Evolutionary conservation across 92 coral and sea anemone genomes (phyloP).

Genomic region (Heteractis magnifica): DNA sequence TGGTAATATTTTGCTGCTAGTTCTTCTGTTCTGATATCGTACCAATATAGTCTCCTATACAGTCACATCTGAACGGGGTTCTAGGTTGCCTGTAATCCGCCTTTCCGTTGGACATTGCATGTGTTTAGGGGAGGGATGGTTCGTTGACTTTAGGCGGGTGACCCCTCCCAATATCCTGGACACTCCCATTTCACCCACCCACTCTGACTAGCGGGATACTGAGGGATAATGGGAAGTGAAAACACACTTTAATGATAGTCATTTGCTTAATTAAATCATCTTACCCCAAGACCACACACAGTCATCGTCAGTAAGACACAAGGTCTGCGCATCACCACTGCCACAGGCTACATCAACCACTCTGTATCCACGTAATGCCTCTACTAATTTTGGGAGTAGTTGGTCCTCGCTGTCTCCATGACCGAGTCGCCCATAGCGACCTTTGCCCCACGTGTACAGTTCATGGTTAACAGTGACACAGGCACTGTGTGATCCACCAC

Average conservation of each 20-base stretch:
- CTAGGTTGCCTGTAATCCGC: too few species aligned
- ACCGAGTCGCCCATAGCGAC: conserved; percentile 95
- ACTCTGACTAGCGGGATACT: too few species aligned
- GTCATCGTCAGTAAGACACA: conserved; percentile 93
- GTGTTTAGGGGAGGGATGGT: too few species aligned
- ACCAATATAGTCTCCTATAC: too few species aligned
- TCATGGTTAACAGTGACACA: conserved; percentile 80
- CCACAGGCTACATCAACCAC: conserved; percentile 97
- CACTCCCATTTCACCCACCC: too few species aligned
- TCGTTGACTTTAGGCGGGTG: too few species aligned
- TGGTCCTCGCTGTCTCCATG: conserved; percentile 98
- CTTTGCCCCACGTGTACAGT: conserved; percentile 97
- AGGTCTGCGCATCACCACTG: conserved; percentile 99
- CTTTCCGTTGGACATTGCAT: too few species aligned
- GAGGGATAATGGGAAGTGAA: too few species aligned
- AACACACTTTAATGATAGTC: not conserved
- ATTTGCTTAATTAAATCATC: not conserved
- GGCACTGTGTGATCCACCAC: conserved; percentile 98
- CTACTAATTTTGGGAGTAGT: conserved; percentile 83
- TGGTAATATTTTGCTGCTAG: too few species aligned
- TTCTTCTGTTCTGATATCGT: too few species aligned
- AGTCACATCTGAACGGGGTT: too few species aligned
- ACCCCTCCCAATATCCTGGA: too few species aligned
- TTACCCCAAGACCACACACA: conserved; percentile 98
- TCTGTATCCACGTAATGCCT: conserved; percentile 84